Base-by-base conservation (phyloP, 2,113 vertebrate genomes). In the Solea solea region DNA sequence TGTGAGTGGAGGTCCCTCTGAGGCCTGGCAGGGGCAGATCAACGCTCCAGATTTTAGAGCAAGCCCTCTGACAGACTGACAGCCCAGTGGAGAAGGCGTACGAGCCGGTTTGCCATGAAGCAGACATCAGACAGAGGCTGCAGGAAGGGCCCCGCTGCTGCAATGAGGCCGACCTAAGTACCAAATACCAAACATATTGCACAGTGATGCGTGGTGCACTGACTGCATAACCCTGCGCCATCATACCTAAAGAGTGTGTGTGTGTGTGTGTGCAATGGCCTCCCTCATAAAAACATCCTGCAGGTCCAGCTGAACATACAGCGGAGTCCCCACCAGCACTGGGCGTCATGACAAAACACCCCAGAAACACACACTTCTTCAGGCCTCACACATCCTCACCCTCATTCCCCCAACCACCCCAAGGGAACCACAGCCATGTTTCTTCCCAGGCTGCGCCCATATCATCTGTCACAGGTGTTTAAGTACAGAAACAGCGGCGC, bases 281-380 rank as follows among this genome's bases (percentile, higher is more conserved):
- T 87, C 69, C 74, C 74, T 90, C 83, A 82, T 82, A 89, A 87
- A 91, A 91, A 91, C 86, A 88, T 90, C 88, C 82, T 91, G 81
- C 74, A 81, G 64, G 75, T 76, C 82, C 90, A 92, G 86, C 90
- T 92, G 85, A 91, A 90, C 74, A 83, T 72, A 89, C 78, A 91
- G 53, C 11, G 46, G 57, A 64, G 75, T 72, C 84, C 72, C 74
- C 75, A 72, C 78, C 76, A 81, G 78, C 64, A 60, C 52, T 1
- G 53, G 52, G 51, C 60, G 28, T 67, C 44, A 52, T 63, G 80
- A 73, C 79, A 60, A 60, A 64, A 75, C 69, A 83, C 78, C 56
- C 66, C 76, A 58, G 25, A 41, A 79, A 80, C 78, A 71, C 78
- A 64, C 63, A 76, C 74, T 73, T 74, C 55, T 78, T 64, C 40